A percentile compares a stretch with the other conserved stretches of the same genome.
Evolutionary conservation across 2,888 invertebrate genomes (phyloP).

Genomic region (Tholera decimalis): DNA sequence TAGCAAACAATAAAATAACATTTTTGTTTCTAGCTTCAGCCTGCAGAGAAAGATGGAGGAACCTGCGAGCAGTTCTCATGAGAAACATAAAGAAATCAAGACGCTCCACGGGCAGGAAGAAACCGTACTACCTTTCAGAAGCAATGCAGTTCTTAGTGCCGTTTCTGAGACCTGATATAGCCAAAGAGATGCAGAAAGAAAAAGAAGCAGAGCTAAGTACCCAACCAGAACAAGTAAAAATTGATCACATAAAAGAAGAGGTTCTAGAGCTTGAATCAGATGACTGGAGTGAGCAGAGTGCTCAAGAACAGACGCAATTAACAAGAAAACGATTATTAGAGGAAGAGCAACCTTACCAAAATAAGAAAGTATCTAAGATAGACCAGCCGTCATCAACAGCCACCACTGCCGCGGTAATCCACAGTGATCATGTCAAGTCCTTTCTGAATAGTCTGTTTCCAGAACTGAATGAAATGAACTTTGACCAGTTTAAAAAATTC

Average conservation of each 20-base stretch:
- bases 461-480: slow-evolving; percentile 67
- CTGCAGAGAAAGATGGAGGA: slow-evolving; percentile 67
- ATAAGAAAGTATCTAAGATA: slow-evolving; percentile 2
- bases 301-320: slow-evolving; percentile 13
- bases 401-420: neutral
- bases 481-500: slow-evolving; percentile 65
- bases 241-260: slow-evolving; percentile 42
- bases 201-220: neutral
- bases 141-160: slow-evolving; percentile 60
- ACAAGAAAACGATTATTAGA: slow-evolving; percentile 16
- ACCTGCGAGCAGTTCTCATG: slow-evolving; percentile 64
- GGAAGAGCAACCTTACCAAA: slow-evolving; percentile 25
- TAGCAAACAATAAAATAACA: neutral
- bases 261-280: slow-evolving; percentile 13
- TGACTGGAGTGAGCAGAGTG: slow-evolving; percentile 5
- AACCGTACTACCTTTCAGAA: slow-evolving; percentile 64
- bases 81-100: slow-evolving; percentile 57
- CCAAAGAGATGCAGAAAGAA: slow-evolving; percentile 15
- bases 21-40: slow-evolving; percentile 52
- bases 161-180: slow-evolving; percentile 45
- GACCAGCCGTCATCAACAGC: slow-evolving; percentile 25
- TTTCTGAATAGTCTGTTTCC: slow-evolving; percentile 67
- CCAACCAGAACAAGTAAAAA: slow-evolving; percentile 1
- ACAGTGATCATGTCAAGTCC: slow-evolving; percentile 49
- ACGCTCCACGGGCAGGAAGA: slow-evolving; percentile 47